Conservation (phyloP, 2,888 invertebrate genomes). For the Limnephilus lunatus region DNA sequence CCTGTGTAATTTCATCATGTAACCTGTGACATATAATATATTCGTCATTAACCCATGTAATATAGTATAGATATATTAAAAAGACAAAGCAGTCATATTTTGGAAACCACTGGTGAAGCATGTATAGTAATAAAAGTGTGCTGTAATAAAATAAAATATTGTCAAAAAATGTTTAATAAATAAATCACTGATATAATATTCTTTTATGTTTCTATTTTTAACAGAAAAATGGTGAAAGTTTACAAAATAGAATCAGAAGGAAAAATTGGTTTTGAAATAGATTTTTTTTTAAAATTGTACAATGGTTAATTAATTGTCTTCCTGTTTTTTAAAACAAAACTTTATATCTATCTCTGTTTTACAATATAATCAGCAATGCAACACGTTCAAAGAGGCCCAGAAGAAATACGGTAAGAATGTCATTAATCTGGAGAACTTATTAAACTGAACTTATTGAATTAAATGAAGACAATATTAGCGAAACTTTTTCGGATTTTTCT, state of each 20-base stretch:
- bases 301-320: neutral
- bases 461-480: neutral
- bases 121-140: slow-evolving; percentile 9
- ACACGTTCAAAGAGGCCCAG: neutral
- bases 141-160: slow-evolving; percentile 43
- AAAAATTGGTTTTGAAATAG: neutral
- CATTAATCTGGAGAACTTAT: neutral
- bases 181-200: slow-evolving; percentile 41
- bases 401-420: neutral
- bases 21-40: no score
- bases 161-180: slow-evolving; percentile 46
- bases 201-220: slow-evolving; percentile 11
- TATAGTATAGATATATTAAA: neutral
- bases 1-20: no score
- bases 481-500: no score
- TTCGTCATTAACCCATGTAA: no score
- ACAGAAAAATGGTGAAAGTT: neutral
- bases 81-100: neutral
- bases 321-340: neutral
- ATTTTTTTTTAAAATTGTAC: no score
- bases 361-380: neutral
- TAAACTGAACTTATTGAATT: neutral
- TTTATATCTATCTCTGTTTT: neutral
- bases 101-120: neutral
- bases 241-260: slow-evolving; percentile 29